Base-by-base conservation (phyloP, 1,140 invertebrate species). In the Zaprionus lachaisei region DNA sequence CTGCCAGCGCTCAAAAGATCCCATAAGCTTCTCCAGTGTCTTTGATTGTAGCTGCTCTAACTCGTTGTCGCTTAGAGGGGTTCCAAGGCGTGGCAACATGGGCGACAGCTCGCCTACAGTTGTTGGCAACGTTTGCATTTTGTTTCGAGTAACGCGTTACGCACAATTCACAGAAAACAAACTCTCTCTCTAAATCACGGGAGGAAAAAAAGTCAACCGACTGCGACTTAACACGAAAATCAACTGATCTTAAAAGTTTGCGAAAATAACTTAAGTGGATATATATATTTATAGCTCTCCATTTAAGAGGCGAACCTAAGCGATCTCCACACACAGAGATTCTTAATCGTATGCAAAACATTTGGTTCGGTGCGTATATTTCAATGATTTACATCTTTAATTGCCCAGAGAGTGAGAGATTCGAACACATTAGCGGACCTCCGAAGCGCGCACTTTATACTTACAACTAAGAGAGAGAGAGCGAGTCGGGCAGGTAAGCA, bases 1-100 rank as follows among this genome's bases (percentile, higher is more conserved):
- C 91, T 97, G 96, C 96, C 96, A 97, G 95, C 96, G 79, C 94
- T 71, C 67, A 1, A 73, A 95, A 70, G 95, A 93, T 0, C 96
- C 84, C 95, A 77, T 96, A 95, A 34, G 94, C 79, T 17, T 93
- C 4, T 95, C 68, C 20, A 92, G 49, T 15, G 77, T 61, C 56
- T 79, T 79, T 2, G 69, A 72, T 28, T 92, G 91, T 14, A 80
- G 55, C 12, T 47, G 57, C 26, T 92, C 91, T 20, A 92, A 64
- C 37, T 76, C 57, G 3, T 84, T 83, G 15, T 68, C 65, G 34
- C 70, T 63, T 12, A 28, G 54, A 20, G 51, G 69, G 28, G 28
- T 22, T 17, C n/a, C 41, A 12, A 51, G 47, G 44, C 24, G 12
- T 14, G 22, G 49, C 65, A 89, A 31, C 84, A 87, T 87, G 11